Evolutionary conservation across 2,888 invertebrate species (phyloP).

Genomic region (Drosophila longiperda): DNA sequence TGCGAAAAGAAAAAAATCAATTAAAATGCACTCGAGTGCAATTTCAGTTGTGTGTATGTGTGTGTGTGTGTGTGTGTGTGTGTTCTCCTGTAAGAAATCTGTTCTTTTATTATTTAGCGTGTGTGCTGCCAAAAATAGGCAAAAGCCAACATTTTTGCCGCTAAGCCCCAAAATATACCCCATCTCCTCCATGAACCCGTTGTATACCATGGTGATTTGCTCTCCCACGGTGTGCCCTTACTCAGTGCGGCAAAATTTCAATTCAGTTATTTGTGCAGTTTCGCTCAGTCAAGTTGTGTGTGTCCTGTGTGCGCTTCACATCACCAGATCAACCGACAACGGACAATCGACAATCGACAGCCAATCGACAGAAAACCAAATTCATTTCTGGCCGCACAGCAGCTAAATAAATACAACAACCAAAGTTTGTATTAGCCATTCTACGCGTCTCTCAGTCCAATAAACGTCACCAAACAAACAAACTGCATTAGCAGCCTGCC

Average conservation of each 20-base stretch:
- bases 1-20: constrained; percentile 72
- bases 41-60: constrained; percentile 10
- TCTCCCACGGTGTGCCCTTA: constrained; percentile 41
- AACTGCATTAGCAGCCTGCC: constrained; percentile 56
- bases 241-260: constrained; percentile 61
- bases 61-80: background rate
- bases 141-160: constrained; percentile 40
- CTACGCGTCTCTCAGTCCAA: constrained; percentile 32
- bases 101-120: constrained; percentile 28
- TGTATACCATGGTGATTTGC: constrained; percentile 20
- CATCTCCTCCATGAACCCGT: background rate
- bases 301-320: constrained; percentile 63
- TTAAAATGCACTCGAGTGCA: constrained; percentile 78
- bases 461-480: constrained; percentile 42
- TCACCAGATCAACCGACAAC: constrained; percentile 41
- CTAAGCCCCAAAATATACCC: constrained; percentile 16
- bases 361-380: constrained; percentile 28
- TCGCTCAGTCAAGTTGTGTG: constrained; percentile 78
- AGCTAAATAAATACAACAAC: background rate
- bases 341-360: background rate
- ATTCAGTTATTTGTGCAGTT: constrained; percentile 81
- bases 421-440: background rate
- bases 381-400: constrained; percentile 4
- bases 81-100: constrained; percentile 20
- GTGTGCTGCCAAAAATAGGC: constrained; percentile 55